A percentile compares a stretch with the other conserved stretches of the same genome.
These are phyloP conservation scores for Neelides sp. DNA, from an alignment of 1,140 invertebrate genomes.

Conservation along the genomic window DNA sequence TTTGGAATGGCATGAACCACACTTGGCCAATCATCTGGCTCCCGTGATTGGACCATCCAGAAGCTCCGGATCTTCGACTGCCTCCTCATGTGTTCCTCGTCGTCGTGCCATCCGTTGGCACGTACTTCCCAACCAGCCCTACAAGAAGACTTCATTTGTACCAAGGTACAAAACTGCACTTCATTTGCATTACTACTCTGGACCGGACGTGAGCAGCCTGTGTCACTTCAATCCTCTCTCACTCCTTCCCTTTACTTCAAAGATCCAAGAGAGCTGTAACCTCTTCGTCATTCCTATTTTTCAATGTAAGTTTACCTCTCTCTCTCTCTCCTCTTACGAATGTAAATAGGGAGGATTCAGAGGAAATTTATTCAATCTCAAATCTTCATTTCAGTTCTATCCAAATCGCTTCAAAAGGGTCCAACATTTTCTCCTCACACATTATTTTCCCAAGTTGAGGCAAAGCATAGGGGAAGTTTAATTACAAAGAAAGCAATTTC, in stretches of 20 bases:
- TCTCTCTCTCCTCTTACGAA: neutral
- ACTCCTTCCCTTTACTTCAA: too few relatives aligned
- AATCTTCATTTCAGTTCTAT: slow-evolving; percentile 9
- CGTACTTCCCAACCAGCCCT: neutral
- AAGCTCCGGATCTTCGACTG: slow-evolving; percentile 14
- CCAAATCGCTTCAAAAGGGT: slow-evolving; percentile 4
- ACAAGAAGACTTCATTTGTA: slow-evolving; percentile 4
- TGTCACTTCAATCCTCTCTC: slow-evolving; percentile 11
- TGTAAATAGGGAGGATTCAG: neutral
- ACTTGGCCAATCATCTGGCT: slow-evolving; percentile 32
- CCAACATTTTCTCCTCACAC: too few relatives aligned
- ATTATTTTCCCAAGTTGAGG: too few relatives aligned
- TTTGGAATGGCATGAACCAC: slow-evolving; percentile 33
- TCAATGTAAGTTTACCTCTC: slow-evolving; percentile 6
- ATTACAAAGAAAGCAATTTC: too few relatives aligned
- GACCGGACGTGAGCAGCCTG: slow-evolving; percentile 23
- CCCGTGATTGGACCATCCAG: slow-evolving; percentile 28
- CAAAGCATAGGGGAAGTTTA: too few relatives aligned
- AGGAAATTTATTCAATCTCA: slow-evolving; percentile 3
- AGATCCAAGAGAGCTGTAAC: too few relatives aligned
- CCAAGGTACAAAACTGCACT: slow-evolving; percentile 27
- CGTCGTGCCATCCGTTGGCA: neutral
- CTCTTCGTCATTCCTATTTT: too few relatives aligned
- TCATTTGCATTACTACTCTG: slow-evolving; percentile 31
- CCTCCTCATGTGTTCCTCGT: neutral